Evolutionary conservation across 2,113 vertebrate species (phyloP).

Genomic region (Ibidorhyncha struthersii): DNA sequence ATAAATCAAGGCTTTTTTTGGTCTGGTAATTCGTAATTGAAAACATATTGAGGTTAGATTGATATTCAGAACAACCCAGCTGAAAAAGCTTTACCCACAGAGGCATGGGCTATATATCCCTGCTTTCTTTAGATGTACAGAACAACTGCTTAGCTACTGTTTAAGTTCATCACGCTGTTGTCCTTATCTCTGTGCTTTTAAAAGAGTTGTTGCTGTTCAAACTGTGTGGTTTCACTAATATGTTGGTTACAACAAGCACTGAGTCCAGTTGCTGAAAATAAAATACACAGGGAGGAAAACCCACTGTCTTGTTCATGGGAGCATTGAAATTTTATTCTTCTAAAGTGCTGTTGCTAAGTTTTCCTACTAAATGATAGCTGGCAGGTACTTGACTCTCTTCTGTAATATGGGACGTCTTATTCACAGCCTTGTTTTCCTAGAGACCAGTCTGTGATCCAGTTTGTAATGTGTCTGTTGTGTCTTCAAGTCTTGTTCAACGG

Average conservation of each 20-base stretch:
- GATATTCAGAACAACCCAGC: slow-evolving; percentile 63
- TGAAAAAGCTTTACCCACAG: slow-evolving; percentile 38
- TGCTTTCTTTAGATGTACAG: slow-evolving; percentile 1
- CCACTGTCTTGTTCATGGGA: not conserved
- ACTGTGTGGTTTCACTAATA: not conserved
- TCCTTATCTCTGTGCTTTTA: slow-evolving; percentile 15
- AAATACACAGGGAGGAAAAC: not conserved
- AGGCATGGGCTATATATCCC: not conserved
- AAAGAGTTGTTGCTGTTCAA: not conserved
- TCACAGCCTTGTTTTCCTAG: not conserved
- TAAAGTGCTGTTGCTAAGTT: not conserved
- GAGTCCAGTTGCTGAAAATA: not conserved
- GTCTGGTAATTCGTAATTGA: slow-evolving; percentile 89
- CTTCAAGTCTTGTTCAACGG: not conserved
- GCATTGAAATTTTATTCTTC: not conserved
- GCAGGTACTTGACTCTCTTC: not conserved
- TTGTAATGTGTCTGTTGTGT: not conserved
- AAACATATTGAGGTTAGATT: slow-evolving; percentile 85
- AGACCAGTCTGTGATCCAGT: not conserved
- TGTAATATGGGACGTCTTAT: not conserved
- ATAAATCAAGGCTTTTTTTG: slow-evolving; percentile 86
- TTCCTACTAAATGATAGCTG: not conserved
- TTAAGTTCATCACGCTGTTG: not conserved
- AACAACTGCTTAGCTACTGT: not conserved
- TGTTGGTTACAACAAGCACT: not conserved